Base-by-base conservation (phyloP, 2,113 vertebrate species). In the Oenanthe oenanthe region DNA sequence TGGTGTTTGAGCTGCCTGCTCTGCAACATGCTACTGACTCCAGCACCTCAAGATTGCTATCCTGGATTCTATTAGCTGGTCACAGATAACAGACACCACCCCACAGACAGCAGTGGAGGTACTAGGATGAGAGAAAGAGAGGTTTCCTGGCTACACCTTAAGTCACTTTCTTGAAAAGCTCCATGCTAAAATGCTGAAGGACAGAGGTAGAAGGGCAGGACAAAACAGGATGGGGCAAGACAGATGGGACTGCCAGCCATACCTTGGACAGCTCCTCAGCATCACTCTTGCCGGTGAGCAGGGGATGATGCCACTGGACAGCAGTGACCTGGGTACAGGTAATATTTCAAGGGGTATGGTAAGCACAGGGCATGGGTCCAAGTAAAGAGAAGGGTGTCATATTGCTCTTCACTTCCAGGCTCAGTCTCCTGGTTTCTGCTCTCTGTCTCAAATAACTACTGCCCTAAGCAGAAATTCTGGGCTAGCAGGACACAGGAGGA, bases 201-300 rank as follows among this genome's bases (percentile, higher is more conserved):
- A 24, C 17, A 72, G 56, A 90, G 43, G 18, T 1, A 60, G 45
- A 70, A 73, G 13, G 31, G 22, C 1, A 6, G 48, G 53, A 42
- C 43, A 20, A 56, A 51, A n/a, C 5, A 20, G 81, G 67, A 53
- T 6, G 40, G 82, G 70, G 32, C 9, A 25, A 42, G 38, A 48
- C 4, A 45, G 32, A 58, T 13, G 15, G 66, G n/a, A 65, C 21
- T 0, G 0, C 7, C 50, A 13, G 12, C 13, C 97, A 40, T 98
- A 98, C 98, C 98, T 98, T 95, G 76, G 58, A 89, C 94, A 88
- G 97, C 84, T 95, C 94, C 96, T 75, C 90, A 78, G 95, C 22
- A 21, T 21, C 86, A 14, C 91, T 92, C 58, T 91, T 85, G 90
- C 83, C 32, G 7, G 53, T n/a, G 60, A 68, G 74, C 86, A 43